phyloP scores from a whole-genome alignment of 2,888 invertebrate genomes.

The Nemapogon koenigi region DNA sequence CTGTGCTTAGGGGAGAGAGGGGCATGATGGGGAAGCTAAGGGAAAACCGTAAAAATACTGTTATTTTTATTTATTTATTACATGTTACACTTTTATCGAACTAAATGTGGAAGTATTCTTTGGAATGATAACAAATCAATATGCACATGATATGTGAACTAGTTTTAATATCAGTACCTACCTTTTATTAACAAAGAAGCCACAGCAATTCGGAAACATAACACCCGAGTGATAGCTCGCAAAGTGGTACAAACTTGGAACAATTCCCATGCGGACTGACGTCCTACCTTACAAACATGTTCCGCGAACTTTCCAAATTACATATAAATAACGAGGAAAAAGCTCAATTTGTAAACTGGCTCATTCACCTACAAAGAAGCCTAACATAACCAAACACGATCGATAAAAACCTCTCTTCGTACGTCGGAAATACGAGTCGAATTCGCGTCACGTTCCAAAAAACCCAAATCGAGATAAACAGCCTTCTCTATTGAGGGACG shows the following conservation, averaged over 20 bases:
- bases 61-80: no score
- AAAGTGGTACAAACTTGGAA: slow-evolving; percentile 12
- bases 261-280: slow-evolving; percentile 41
- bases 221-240: slow-evolving; percentile 1
- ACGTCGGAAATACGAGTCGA: slow-evolving; percentile 55
- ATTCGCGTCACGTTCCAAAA: slow-evolving; percentile 63
- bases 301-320: slow-evolving; percentile 53
- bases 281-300: slow-evolving; percentile 34
- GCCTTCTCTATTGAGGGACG: slow-evolving; percentile 51
- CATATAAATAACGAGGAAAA: slow-evolving; percentile 55
- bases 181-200: no score
- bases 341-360: slow-evolving; percentile 41
- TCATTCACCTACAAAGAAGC: slow-evolving; percentile 27
- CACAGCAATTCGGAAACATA: slow-evolving; percentile 1
- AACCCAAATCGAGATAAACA: slow-evolving; percentile 63
- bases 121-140: no score
- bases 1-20: no score
- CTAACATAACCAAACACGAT: slow-evolving; percentile 41
- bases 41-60: no score
- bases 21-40: no score
- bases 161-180: no score
- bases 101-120: no score
- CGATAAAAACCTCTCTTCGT: slow-evolving; percentile 58
- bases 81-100: no score
- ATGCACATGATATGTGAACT: no score